Evolutionary conservation across 2,888 invertebrate genomes (phyloP).

Genomic region (Calliphora vomitoria): DNA sequence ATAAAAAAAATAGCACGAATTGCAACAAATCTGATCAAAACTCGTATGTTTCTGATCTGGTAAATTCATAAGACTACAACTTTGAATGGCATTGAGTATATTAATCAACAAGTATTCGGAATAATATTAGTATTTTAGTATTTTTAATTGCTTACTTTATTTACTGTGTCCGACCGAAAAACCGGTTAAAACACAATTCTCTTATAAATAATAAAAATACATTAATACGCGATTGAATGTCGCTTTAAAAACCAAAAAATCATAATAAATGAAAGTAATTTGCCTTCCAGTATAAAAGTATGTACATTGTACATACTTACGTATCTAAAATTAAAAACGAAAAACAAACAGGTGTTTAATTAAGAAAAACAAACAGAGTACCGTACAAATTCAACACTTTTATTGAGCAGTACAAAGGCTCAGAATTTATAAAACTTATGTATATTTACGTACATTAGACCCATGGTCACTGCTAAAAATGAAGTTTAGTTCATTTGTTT

Average conservation of each 20-base stretch:
- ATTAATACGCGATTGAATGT: conserved; percentile 18
- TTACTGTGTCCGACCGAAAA: background rate
- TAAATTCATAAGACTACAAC: conserved; percentile 1
- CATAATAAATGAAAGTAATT: conserved; percentile 76
- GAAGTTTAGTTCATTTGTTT: too few species aligned
- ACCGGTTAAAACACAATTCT: conserved; percentile 52
- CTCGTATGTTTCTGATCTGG: background rate
- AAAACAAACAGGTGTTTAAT: conserved; percentile 40
- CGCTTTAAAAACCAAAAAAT: conserved; percentile 61
- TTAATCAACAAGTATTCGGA: conserved; percentile 33
- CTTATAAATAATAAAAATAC: conserved; percentile 24
- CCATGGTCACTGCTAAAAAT: too few species aligned
- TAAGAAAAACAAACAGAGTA: background rate
- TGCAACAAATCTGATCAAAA: conserved; percentile 10
- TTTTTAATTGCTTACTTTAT: conserved; percentile 38
- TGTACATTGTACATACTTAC: background rate
- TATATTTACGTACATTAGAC: too few species aligned
- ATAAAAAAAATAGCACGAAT: too few species aligned
- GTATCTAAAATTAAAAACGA: background rate
- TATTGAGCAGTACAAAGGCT: background rate
- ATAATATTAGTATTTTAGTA: conserved; percentile 24
- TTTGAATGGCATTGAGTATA: conserved; percentile 32
- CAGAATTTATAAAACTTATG: background rate
- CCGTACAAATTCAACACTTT: too few species aligned
- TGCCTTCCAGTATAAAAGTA: conserved; percentile 67